phyloP scores from a whole-genome alignment of 2,888 invertebrate genomes.

The Cheilosia impressa region DNA sequence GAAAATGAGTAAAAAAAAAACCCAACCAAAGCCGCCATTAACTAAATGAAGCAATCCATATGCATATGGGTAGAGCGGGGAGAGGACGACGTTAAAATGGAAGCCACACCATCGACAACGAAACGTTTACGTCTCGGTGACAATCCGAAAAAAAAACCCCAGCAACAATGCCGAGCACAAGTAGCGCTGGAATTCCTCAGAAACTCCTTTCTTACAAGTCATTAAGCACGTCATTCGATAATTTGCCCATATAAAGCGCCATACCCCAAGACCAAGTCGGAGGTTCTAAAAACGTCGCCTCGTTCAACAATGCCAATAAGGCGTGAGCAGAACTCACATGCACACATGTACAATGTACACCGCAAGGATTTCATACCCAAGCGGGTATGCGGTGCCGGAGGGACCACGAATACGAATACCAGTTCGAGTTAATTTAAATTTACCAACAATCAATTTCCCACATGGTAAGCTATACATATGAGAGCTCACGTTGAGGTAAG shows the following conservation, averaged over 20 bases:
- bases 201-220: conserved; percentile 74
- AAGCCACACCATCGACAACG: conserved; percentile 64
- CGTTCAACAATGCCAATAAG: conserved; percentile 74
- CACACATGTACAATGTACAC: conserved; percentile 9
- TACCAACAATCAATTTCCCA: conserved; percentile 75
- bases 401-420: conserved; percentile 27
- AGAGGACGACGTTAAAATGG: conserved; percentile 52
- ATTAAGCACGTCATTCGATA: conserved; percentile 76
- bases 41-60: conserved; percentile 75
- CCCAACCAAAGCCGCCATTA: conserved; percentile 48
- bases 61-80: conserved; percentile 43
- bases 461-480: conserved; percentile 36
- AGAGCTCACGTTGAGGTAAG: conserved; percentile 29
- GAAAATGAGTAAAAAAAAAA: conserved; percentile 18
- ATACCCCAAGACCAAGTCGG: conserved; percentile 28
- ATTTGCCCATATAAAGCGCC: conserved; percentile 75
- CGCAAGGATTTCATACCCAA: conserved; percentile 11
- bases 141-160: conserved; percentile 45
- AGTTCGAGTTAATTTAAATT: conserved; percentile 74
- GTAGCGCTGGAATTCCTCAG: conserved; percentile 66
- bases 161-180: conserved; percentile 67
- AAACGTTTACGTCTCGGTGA: conserved; percentile 45
- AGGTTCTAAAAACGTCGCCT: conserved; percentile 72
- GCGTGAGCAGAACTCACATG: conserved; percentile 62
- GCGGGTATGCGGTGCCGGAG: not conserved